phyloP scores from a whole-genome alignment of 2,888 invertebrate genomes.

The Gymnocheta viridis region DNA sequence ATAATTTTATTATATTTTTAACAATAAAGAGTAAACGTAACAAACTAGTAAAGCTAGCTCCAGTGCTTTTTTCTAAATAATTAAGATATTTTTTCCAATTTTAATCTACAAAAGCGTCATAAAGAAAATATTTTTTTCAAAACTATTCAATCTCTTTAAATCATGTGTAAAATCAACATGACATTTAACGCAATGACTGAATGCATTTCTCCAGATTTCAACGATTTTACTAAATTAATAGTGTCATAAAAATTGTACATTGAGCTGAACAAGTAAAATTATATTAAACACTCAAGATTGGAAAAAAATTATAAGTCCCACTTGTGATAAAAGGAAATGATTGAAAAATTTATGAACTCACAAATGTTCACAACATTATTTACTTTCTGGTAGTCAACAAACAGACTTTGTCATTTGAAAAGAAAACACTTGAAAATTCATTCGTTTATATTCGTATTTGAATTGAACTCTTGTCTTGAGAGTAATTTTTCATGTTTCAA shows the following conservation, averaged over 20 bases:
- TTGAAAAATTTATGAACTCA: constrained; percentile 69
- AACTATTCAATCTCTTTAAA: constrained; percentile 46
- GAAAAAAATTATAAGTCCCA: constrained; percentile 38
- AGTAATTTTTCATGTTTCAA: constrained; percentile 63
- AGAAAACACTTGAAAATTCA: constrained; percentile 65
- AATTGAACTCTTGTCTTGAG: constrained; percentile 25
- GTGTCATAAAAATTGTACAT: constrained; percentile 57
- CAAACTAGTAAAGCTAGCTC: no score
- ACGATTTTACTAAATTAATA: constrained; percentile 49
- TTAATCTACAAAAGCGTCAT: constrained; percentile 6
- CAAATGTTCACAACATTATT: constrained; percentile 68
- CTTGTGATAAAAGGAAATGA: constrained; percentile 55
- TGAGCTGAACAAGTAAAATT: constrained; percentile 44
- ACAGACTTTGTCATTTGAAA: constrained; percentile 34
- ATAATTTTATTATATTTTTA: no score
- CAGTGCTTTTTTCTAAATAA: no score
- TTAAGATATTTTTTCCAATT: neutral
- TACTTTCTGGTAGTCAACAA: constrained; percentile 51
- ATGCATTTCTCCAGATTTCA: constrained; percentile 35
- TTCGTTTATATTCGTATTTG: constrained; percentile 25
- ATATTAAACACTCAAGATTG: constrained; percentile 42
- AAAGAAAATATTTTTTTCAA: neutral
- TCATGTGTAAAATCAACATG: constrained; percentile 68
- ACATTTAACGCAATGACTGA: constrained; percentile 65
- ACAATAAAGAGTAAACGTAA: no score